Evolutionary conservation across 1,140 invertebrate species (phyloP).

Genomic region (Hypsibius dujardini): DNA sequence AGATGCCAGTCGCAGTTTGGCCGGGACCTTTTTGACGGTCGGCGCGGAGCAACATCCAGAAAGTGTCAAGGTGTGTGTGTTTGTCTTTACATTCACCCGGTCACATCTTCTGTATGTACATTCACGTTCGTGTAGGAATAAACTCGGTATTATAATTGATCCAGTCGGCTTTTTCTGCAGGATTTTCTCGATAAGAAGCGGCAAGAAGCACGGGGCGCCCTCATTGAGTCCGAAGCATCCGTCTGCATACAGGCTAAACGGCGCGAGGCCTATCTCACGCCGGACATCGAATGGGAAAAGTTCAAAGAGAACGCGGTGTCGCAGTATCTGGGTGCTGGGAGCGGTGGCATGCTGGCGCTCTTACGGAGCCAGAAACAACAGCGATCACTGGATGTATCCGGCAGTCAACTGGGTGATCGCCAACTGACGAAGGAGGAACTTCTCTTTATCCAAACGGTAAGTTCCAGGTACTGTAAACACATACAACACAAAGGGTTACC

Average conservation of each 20-base stretch:
- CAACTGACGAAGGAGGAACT: background rate
- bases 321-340: background rate
- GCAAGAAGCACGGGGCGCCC: background rate
- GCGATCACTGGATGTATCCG: background rate
- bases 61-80: slow-evolving; percentile 4
- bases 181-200: slow-evolving; percentile 7
- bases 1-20: background rate
- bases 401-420: background rate
- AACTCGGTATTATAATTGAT: too few species aligned
- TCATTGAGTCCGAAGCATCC: background rate
- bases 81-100: background rate
- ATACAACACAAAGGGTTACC: too few species aligned
- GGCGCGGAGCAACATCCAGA: slow-evolving; percentile 10
- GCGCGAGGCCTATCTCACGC: background rate
- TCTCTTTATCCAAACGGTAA: background rate
- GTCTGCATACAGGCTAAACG: background rate
- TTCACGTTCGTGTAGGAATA: background rate
- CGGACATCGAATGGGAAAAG: slow-evolving; percentile 9
- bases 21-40: background rate
- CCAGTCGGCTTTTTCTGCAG: background rate
- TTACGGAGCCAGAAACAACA: background rate
- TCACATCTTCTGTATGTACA: background rate
- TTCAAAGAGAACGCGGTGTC: background rate
- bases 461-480: too few species aligned
- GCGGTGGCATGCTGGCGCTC: background rate